Evolutionary conservation across 2,888 invertebrate genomes (phyloP), one percentile per base, ranked within the genome.

Genomic region (Drosophila borealis): DNA sequence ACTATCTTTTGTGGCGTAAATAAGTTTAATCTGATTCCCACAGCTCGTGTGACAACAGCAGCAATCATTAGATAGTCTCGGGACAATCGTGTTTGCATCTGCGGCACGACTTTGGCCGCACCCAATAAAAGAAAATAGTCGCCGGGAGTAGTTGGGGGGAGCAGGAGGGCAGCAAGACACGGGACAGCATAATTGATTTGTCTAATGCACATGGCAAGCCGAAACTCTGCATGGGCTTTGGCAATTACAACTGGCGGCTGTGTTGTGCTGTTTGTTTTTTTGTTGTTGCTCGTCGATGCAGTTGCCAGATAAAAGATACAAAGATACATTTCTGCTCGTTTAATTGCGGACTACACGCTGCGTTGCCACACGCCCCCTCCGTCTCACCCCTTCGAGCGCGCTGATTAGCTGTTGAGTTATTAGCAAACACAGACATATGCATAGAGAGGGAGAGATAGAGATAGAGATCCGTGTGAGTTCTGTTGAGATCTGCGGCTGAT

Each of bases 361-460:
- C 21, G 79, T 49, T 2, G 10, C 56, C 33, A 29, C 17, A 39
- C n/a, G 13, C 14, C 34, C 36, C 33, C 13, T 4, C 5, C 17
- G 14, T 9, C 19, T n/a, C 3, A 1, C 8, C 8, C 10, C 25
- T n/a, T 29, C 45, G 64, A 59, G 51, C 63, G 78, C 63, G 71
- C 85, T 89, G 85, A 89, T 85, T 85, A 85, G 86, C 80, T 88
- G 89, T 89, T 85, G 88, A 89, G 88, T 82, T 89, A 85, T 89
- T 89, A 89, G 85, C 89, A 89, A 89, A 85, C 83, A 89, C 56
- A 83, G 86, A 85, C 87, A 66, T 65, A 50, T 61, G 64, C 63
- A 59, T 42, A 45, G 41, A 41, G 17, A 36, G 36, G 10, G 36
- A 36, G 36, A 36, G 10, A 13, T 10, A 36, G 13, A 36, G 36